phyloP scores from a whole-genome alignment of 1,140 invertebrate species.

The Goniozus legneri region DNA sequence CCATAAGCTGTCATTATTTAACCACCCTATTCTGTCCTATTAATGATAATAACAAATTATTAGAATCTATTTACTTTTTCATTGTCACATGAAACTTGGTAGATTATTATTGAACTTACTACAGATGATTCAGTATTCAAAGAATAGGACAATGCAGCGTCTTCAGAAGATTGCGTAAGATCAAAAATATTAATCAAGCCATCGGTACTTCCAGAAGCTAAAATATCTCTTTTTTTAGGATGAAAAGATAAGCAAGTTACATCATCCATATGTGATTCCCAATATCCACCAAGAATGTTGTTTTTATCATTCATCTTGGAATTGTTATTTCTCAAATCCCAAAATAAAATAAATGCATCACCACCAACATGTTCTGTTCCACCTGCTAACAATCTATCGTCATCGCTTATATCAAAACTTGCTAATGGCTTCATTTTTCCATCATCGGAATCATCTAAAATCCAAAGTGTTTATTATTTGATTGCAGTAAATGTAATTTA shows the following conservation, averaged over 20 bases:
- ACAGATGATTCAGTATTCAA: slow-evolving; percentile 83
- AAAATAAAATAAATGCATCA: slow-evolving; percentile 78
- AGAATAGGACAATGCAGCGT: slow-evolving; percentile 74
- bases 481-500: background rate
- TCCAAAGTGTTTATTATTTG: slow-evolving; percentile 2
- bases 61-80: slow-evolving; percentile 1
- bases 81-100: too few relatives aligned
- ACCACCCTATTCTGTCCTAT: slow-evolving; percentile 48
- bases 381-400: slow-evolving; percentile 69
- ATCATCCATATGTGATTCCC: slow-evolving; percentile 82
- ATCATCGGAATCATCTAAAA: slow-evolving; percentile 49
- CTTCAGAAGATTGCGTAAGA: slow-evolving; percentile 69
- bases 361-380: slow-evolving; percentile 71
- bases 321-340: slow-evolving; percentile 64
- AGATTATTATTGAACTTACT: slow-evolving; percentile 50
- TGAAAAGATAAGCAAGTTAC: slow-evolving; percentile 79
- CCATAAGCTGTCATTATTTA: slow-evolving; percentile 55
- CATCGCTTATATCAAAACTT: slow-evolving; percentile 73
- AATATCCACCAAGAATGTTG: slow-evolving; percentile 76
- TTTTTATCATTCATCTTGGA: slow-evolving; percentile 43
- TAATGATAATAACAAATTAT: slow-evolving; percentile 14
- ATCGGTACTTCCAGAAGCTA: slow-evolving; percentile 77
- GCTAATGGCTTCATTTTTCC: slow-evolving; percentile 58
- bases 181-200: slow-evolving; percentile 86
- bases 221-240: slow-evolving; percentile 62